A percentile compares a stretch with the other conserved stretches of the same genome.
Conservation (phyloP, 2,888 invertebrate species). For the Pyrgus malvae region DNA sequence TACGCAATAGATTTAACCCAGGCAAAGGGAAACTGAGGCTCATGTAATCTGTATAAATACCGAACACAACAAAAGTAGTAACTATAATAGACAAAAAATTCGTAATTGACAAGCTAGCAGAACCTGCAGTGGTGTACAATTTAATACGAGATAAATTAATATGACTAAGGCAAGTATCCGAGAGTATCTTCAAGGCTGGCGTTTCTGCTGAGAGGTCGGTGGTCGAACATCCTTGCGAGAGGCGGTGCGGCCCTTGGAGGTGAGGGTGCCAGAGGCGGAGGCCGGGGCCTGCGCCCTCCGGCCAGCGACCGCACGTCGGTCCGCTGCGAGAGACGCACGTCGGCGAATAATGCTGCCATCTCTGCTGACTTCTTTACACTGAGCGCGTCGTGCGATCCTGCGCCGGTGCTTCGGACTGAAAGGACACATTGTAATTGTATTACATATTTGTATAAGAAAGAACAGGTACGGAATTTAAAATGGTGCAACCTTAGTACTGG, state of each 20-base stretch:
- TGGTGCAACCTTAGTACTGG: too few species aligned
- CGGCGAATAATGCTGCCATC: slow-evolving; percentile 92
- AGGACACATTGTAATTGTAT: too few species aligned
- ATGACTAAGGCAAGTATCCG: slow-evolving; percentile 79
- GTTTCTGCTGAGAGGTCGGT: slow-evolving; percentile 65
- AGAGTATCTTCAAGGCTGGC: slow-evolving; percentile 84
- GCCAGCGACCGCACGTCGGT: slow-evolving; percentile 82
- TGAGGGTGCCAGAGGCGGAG: slow-evolving; percentile 46
- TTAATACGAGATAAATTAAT: neutral
- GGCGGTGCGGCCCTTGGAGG: slow-evolving; percentile 45
- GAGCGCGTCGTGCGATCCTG: slow-evolving; percentile 85
- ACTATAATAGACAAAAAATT: too few species aligned
- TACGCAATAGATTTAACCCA: too few species aligned
- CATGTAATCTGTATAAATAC: too few species aligned
- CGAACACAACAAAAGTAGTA: too few species aligned
- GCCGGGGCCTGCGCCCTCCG: slow-evolving; percentile 49
- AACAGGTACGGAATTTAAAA: too few species aligned
- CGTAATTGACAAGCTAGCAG: too few species aligned
- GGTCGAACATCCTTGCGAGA: slow-evolving; percentile 62
- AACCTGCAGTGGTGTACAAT: neutral
- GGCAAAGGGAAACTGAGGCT: too few species aligned
- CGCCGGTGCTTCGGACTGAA: slow-evolving; percentile 73
- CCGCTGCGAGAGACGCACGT: slow-evolving; percentile 86
- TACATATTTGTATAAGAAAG: neutral
- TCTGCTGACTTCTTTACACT: slow-evolving; percentile 94